Base-by-base conservation (phyloP, 2,797 vertebrate genomes). In the Tiaroga cobitis region DNA sequence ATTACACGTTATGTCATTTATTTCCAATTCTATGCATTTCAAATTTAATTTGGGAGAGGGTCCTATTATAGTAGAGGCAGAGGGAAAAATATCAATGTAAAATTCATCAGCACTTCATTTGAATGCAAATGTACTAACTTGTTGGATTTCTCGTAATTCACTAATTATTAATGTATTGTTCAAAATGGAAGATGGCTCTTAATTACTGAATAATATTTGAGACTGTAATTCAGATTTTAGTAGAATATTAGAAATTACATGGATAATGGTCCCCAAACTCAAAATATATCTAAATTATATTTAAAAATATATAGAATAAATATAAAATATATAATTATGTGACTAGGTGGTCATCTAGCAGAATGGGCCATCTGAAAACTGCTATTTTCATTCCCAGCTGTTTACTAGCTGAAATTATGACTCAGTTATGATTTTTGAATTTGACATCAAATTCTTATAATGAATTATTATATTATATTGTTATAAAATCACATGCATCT, bases 121-220 rank as follows among this genome's bases (percentile, higher is more conserved):
- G 54, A 89, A 87, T 88, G 87, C 61, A 85, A 84, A 88, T 84
- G 81, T 61, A 84, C 88, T 87, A 39, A 34, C 76, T 89, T 80
- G 77, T 89, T 87, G 76, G 79, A 87, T 81, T 54, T 73, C 85
- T 89, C 88, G 74, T 85, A 85, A 88, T 87, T 89, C 49, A 84
- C 86, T 32, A 85, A 87, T 87, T 82, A 73, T 75, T 24, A 21
- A 90, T 93, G 65, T 80, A 90, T 88, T 87, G 90, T 91, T 91
- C 67, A 88, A 63, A 89, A 83, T 80, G 72, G 29, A 88, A 63
- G 89, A 83, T 80, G 72, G 29, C 80, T 61, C 88, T 91, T 85
- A 87, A 91, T 90, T 90, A 88, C 90, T 80, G 37, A 91, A 51
- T 85, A 29, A 80, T 84, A 87, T 89, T 83, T 83, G 65, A 87